Evolutionary conservation across 2,113 vertebrate species (phyloP), one percentile per base, ranked within the genome.

Genomic region (Mormyrus iriodes): DNA sequence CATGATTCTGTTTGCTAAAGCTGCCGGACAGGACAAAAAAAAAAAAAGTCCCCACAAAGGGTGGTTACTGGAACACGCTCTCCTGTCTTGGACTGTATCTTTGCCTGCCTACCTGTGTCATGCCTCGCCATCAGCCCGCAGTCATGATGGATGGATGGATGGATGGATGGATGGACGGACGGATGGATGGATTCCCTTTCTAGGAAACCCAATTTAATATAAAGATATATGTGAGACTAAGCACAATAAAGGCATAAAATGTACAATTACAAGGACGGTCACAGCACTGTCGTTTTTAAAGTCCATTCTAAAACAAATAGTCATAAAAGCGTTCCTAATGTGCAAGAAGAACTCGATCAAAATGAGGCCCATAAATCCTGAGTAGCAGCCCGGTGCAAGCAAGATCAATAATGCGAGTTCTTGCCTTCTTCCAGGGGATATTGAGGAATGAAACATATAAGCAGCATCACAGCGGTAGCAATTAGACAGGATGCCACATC

Each of bases 391-490:
- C 79, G 86, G 90, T 91, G 90, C 91, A 85, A 90, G 91, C 90
- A 92, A 17, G 17, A 79, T 79, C 35, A 42, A 69, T 69, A 31
- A 79, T 42, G 35, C 8, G 1, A 39, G 73, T 35, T 42, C 4
- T 7, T 42, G 13, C 73, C 35, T 42, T 3, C 17, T 79, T 39
- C 35, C 35, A 39, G 35, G 73, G 69, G 31, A 6, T 3, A 39
- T 90, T 92, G 93, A 94, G 94, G 92, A 93, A 87, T 79, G 90
- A 94, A 93, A 92, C 93, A 94, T 42, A 93, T 93, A 93, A 92
- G 91, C 91, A 91, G 93, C 91, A 94, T 95, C 93, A 92, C 92
- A 89, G 89, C 61, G 61, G 89, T 90, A 91, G 89, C 92, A 90
- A 92, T 88, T 87, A 92, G 93, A 86, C 91, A 89, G 58, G 85